Conservation (phyloP, 2,797 vertebrate genomes). For the Acrocephalus scirpaceus region DNA sequence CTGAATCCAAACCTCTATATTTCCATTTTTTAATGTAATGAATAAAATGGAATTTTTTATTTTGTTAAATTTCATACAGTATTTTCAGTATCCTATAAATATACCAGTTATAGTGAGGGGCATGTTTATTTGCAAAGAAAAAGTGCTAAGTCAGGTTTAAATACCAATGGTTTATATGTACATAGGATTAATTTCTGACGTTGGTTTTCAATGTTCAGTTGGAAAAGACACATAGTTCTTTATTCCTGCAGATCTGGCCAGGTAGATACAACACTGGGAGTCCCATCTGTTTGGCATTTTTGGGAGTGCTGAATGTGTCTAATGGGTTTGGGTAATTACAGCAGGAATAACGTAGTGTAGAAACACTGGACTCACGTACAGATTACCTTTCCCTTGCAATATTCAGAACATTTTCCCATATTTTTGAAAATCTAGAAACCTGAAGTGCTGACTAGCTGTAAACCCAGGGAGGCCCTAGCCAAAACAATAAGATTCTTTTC, state of each 20-base stretch:
- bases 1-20: neutral
- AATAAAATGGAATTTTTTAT: neutral
- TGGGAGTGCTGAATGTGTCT: neutral
- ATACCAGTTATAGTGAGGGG: neutral
- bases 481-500: neutral
- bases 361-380: neutral
- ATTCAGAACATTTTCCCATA: neutral
- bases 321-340: neutral
- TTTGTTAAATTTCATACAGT: neutral
- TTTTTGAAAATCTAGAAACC: neutral
- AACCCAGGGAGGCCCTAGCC: neutral
- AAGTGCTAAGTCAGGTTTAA: neutral
- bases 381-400: neutral
- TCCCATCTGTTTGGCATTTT: neutral
- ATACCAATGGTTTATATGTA: neutral
- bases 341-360: neutral
- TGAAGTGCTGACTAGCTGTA: neutral
- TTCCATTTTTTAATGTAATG: neutral
- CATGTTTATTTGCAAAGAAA: neutral
- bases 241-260: neutral
- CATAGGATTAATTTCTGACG: neutral
- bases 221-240: neutral
- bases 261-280: neutral
- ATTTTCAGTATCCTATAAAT: neutral
- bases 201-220: neutral